phyloP scores from a whole-genome alignment of 1,140 invertebrate genomes.

The Coenobita brevimanus region DNA sequence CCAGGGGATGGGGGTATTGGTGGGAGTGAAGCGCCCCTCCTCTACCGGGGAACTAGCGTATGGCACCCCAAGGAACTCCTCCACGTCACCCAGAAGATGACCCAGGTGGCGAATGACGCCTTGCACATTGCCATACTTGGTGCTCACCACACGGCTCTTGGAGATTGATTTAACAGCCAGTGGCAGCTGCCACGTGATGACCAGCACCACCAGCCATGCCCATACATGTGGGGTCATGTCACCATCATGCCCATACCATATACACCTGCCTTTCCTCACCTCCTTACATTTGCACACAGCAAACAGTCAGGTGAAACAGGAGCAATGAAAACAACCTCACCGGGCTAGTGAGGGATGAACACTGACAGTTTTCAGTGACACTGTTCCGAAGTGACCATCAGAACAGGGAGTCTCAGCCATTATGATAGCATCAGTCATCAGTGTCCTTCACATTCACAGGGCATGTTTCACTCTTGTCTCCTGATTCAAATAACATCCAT shows the following conservation, averaged over 20 bases:
- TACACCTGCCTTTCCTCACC: slow-evolving; percentile 48
- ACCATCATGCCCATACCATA: slow-evolving; percentile 57
- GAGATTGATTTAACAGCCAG: slow-evolving; percentile 29
- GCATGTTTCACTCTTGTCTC: no score
- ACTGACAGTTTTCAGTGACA: no score
- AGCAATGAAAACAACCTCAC: no score
- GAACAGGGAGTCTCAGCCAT: no score
- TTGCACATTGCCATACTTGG: slow-evolving; percentile 68
- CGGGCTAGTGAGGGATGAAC: no score
- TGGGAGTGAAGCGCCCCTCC: slow-evolving; percentile 93
- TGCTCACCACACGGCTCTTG: slow-evolving; percentile 69
- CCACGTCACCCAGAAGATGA: slow-evolving; percentile 84
- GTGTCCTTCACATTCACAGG: no score
- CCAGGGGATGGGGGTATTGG: no score
- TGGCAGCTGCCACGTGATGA: slow-evolving; percentile 43
- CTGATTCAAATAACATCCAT: no score
- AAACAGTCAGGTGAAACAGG: no score
- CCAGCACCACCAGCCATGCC: slow-evolving; percentile 61
- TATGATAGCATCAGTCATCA: no score
- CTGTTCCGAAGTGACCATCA: no score
- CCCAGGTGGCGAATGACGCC: slow-evolving; percentile 66
- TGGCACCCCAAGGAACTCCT: slow-evolving; percentile 94
- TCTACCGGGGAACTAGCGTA: slow-evolving; percentile 95
- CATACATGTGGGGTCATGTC: slow-evolving; percentile 53
- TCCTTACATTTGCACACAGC: no score